phyloP scores from a whole-genome alignment of 2,797 vertebrate species.

The Spheniscus humboldti region DNA sequence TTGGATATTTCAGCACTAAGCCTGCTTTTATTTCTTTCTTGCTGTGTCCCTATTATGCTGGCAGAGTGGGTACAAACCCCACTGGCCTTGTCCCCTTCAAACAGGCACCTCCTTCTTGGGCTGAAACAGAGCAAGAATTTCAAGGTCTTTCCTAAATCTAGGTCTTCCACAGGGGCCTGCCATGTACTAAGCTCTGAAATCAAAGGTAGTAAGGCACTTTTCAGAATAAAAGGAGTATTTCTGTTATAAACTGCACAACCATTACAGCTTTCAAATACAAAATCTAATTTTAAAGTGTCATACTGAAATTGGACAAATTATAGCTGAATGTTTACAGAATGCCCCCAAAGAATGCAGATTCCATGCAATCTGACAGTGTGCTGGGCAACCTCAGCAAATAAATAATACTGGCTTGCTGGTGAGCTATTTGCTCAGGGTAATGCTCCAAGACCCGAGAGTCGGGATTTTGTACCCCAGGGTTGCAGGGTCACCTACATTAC shows the following conservation, averaged over 20 bases:
- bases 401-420: rapidly evolving
- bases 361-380: too few species aligned
- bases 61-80: rapidly evolving
- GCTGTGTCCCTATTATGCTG: background rate
- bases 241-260: background rate
- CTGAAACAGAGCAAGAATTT: background rate
- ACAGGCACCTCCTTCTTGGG: background rate
- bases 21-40: background rate
- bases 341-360: background rate
- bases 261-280: background rate
- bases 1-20: background rate
- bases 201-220: background rate
- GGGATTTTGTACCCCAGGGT: background rate
- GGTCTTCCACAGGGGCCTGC: background rate
- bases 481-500: background rate
- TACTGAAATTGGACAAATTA: background rate
- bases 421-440: background rate
- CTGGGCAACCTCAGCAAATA: background rate
- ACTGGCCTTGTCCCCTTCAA: background rate
- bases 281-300: background rate
- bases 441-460: rapidly evolving
- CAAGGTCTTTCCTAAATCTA: background rate
- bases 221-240: background rate
- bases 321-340: background rate
- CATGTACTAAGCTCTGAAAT: background rate